Base-by-base conservation (phyloP, 2,113 vertebrate species). In the Mesocricetus auratus region DNA sequence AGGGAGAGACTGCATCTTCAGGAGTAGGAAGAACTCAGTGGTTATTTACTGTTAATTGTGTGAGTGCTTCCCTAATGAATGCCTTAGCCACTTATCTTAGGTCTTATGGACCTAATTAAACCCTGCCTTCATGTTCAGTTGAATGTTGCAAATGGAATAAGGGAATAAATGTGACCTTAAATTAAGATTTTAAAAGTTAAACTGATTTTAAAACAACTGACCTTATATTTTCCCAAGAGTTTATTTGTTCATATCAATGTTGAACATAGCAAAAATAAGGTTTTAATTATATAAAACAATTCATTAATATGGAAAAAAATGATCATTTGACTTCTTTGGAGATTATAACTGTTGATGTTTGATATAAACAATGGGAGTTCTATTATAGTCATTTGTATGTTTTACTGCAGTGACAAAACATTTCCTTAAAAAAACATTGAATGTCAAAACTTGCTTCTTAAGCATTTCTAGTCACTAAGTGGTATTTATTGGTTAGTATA, bases 181-280 rank as follows among this genome's bases (percentile, higher is more conserved):
- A 24, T 21, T 86, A 26, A 45, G 60, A 21, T 33, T 64, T 82
- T 21, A 89, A 62, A 11, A 97, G 92, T 89, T 98, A 98, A 97
- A 94, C 58, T 95, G 97, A 64, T 96, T 92, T 19, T 82, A 93
- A 97, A 73, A 95, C 47, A 60, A 91, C 97, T 90, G 97, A 79
- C 36, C 86, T 73, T 69, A 33, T 75, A 90, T 75, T 91, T 89
- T 95, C 92, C 74, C 74, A 96, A 86, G 5, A 60, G 26, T 96
- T 97, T 90, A 94, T 97, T 97, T 95, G 75, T 83, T 97, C 86
- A 73, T 93, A 79, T 98, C 96, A 98, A 95, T 90, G 95, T 62
- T 90, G 97, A 97, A 79, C 92, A 88, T 97, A 98, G 10, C 45
- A 98, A 82, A 98, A 98, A 68, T n/a, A 97, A 95, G 81, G 73